These are phyloP conservation scores for Drosophila asahinai DNA, from an alignment of 1,140 invertebrate species.

Conservation along the genomic window DNA sequence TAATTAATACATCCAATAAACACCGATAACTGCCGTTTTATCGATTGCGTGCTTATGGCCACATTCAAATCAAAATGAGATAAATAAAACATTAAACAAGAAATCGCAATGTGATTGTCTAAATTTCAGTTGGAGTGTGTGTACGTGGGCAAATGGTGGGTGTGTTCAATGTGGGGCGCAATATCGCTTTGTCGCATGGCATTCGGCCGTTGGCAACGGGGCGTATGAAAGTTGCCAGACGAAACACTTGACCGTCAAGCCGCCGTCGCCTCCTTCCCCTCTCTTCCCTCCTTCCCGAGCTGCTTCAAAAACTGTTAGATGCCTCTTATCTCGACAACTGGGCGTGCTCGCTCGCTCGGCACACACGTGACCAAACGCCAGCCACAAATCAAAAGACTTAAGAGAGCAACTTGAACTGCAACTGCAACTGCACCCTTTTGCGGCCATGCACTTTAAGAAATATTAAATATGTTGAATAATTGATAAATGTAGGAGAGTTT, in stretches of 20 bases:
- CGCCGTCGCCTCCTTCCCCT: neutral
- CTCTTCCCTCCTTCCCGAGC: neutral
- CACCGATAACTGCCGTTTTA: constrained; percentile 8
- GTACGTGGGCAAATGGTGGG: constrained; percentile 15
- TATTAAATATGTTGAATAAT: neutral
- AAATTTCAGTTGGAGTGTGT: neutral
- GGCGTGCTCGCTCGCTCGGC: constrained; percentile 36
- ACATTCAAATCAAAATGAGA: constrained; percentile 41
- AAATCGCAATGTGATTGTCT: constrained; percentile 33
- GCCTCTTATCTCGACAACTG: constrained; percentile 67
- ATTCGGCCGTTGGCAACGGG: constrained; percentile 44
- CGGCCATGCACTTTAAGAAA: constrained; percentile 9
- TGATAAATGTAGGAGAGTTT: too few species aligned
- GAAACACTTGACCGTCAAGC: constrained; percentile 69
- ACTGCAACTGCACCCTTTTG: constrained; percentile 67
- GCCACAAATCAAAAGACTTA: constrained; percentile 59
- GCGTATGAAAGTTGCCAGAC: constrained; percentile 50
- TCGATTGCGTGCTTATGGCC: constrained; percentile 8
- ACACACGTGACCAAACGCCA: constrained; percentile 69
- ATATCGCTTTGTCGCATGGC: constrained; percentile 38
- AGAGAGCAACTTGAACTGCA: constrained; percentile 38
- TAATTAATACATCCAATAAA: constrained; percentile 25
- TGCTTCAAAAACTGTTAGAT: constrained; percentile 23
- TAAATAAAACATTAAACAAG: constrained; percentile 36
- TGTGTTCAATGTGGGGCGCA: constrained; percentile 32